Conservation (phyloP, 2,113 vertebrate genomes). For the Hyla sarda region DNA sequence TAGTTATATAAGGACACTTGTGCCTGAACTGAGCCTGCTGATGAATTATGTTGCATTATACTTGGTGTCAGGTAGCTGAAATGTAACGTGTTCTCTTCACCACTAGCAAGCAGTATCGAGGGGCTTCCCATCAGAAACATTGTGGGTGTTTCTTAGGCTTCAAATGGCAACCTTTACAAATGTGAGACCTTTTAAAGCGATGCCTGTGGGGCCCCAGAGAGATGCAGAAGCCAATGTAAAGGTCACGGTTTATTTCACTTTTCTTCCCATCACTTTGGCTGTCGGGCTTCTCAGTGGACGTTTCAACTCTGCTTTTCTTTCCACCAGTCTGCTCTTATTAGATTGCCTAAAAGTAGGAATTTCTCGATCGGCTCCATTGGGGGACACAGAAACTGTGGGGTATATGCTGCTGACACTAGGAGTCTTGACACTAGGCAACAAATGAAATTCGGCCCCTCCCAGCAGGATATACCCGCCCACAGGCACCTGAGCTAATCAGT, state of each 20-base stretch:
- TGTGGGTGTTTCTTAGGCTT: conserved; percentile 9
- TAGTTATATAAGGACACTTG: too few relatives aligned
- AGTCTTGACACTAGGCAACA: too few relatives aligned
- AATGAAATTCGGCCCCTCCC: too few relatives aligned
- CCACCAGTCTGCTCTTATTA: not conserved
- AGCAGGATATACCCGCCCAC: too few relatives aligned
- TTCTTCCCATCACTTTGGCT: not conserved
- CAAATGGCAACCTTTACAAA: conserved; percentile 26
- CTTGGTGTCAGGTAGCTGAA: too few relatives aligned
- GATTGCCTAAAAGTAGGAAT: not conserved
- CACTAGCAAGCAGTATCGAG: not conserved
- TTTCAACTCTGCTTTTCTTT: not conserved
- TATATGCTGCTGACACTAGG: too few relatives aligned
- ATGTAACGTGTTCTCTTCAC: not conserved
- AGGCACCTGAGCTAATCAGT: too few relatives aligned
- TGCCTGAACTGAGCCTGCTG: too few relatives aligned
- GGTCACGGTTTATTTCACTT: not conserved
- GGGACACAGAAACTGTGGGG: too few relatives aligned
- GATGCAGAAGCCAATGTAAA: not conserved
- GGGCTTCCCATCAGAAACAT: not conserved
- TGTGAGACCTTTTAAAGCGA: not conserved
- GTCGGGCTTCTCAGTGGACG: not conserved
- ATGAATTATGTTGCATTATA: too few relatives aligned
- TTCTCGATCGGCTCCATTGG: too few relatives aligned
- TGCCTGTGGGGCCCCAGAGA: not conserved